phyloP scores from a whole-genome alignment of 2,888 invertebrate species.

The Epinotia brunnichana region DNA sequence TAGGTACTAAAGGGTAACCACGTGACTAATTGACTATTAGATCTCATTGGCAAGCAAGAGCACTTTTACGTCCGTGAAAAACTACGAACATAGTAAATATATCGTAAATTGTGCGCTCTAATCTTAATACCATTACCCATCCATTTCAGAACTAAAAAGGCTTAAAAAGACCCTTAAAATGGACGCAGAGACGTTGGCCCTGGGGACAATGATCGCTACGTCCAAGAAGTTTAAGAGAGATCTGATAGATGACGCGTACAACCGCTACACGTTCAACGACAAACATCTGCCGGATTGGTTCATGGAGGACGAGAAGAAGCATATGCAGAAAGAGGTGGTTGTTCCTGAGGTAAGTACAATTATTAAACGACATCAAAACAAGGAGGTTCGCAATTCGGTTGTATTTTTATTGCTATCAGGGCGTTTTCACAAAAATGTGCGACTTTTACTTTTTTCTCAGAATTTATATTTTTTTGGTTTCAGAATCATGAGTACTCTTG shows the following conservation, averaged over 20 bases:
- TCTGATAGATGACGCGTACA: slow-evolving; percentile 95
- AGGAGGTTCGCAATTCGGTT: too few relatives aligned
- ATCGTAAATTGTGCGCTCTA: too few relatives aligned
- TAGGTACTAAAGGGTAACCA: too few relatives aligned
- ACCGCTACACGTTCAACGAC: slow-evolving; percentile 96
- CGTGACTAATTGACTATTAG: too few relatives aligned
- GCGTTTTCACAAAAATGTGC: too few relatives aligned
- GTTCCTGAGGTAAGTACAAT: slow-evolving; percentile 88
- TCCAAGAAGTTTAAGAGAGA: slow-evolving; percentile 96
- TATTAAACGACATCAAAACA: background rate
- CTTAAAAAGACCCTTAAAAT: slow-evolving; percentile 87
- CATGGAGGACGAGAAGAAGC: slow-evolving; percentile 94
- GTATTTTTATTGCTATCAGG: too few relatives aligned
- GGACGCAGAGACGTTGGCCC: slow-evolving; percentile 93
- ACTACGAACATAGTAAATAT: too few relatives aligned
- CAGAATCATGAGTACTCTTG: too few relatives aligned
- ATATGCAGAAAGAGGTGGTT: slow-evolving; percentile 92
- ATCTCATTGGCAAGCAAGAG: too few relatives aligned
- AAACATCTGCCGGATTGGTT: slow-evolving; percentile 98
- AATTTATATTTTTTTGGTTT: too few relatives aligned
- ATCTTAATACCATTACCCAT: background rate
- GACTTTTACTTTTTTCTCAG: too few relatives aligned
- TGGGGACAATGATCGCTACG: slow-evolving; percentile 95
- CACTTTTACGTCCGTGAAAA: too few relatives aligned
- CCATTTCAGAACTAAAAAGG: slow-evolving; percentile 74